These are phyloP conservation scores for Ascidia mentula DNA, from an alignment of 23 tunicate species.

Conservation along the genomic window DNA sequence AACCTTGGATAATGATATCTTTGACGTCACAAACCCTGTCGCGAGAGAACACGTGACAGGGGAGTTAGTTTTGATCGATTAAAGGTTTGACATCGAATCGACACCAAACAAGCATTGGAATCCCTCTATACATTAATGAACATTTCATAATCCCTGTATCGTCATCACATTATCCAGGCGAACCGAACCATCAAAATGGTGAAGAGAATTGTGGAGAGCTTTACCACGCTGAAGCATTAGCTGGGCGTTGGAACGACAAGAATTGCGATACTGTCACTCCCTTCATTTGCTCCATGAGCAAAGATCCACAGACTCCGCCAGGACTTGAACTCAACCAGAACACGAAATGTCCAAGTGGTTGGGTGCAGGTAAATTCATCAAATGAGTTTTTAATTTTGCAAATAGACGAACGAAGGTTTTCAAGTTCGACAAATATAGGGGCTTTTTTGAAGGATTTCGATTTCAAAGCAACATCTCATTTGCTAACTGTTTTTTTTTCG, in stretches of 20 bases:
- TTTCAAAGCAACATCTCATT: too few species aligned
- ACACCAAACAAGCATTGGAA: too few species aligned
- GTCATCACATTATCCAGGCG: slow-evolving; percentile 67
- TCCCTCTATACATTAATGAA: too few species aligned
- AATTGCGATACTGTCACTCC: slow-evolving; percentile 47
- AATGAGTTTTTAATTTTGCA: background rate
- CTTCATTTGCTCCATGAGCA: slow-evolving; percentile 58
- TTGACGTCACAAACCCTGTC: too few species aligned
- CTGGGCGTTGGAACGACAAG: slow-evolving; percentile 89
- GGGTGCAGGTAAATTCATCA: slow-evolving; percentile 63
- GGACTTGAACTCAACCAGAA: slow-evolving; percentile 76
- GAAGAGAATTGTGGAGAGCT: slow-evolving; percentile 83
- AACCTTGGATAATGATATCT: too few species aligned
- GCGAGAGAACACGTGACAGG: too few species aligned
- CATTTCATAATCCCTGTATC: too few species aligned
- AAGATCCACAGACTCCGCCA: slow-evolving; percentile 41
- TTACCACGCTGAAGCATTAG: slow-evolving; percentile 47
- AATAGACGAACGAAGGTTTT: background rate
- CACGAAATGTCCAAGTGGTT: slow-evolving; percentile 52
- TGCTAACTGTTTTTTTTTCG: background rate
- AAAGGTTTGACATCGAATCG: too few species aligned
- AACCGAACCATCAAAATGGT: slow-evolving; percentile 72
- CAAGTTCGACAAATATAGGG: background rate
- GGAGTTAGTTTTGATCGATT: too few species aligned
- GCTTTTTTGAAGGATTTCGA: background rate